Base-by-base conservation (phyloP, 2,888 invertebrate species). In the Euplexia lucipara region DNA sequence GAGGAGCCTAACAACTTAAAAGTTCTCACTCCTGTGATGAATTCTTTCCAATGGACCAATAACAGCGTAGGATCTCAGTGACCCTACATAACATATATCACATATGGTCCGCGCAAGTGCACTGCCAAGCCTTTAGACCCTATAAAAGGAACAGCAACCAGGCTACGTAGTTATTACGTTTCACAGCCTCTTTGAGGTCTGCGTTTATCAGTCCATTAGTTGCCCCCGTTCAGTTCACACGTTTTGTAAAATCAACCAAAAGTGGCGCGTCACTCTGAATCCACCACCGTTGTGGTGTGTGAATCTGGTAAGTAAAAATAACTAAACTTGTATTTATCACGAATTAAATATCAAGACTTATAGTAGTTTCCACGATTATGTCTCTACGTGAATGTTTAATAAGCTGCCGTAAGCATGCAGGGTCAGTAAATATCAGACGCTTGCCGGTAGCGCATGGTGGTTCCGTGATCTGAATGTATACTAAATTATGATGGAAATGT, bases 331-430 rank as follows among this genome's bases (percentile, higher is more conserved):
- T 16, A 37, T 20, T n/a, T 42, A 30, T 63, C 39, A 16, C 8
- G 7, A 48, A 70, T 16, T 37, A 45, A 42, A 44, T 12, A 39
- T 49, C 3, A 52, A 45, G n/a, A 52, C 22, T 30, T 22, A 12
- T 58, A 49, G 39, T 67, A 56, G 58, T 56, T 61, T 20, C 52
- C 75, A 81, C 57, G 14, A 73, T 72, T 66, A 32, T 34, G 48
- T 91, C 92, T 92, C 79, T 93, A 91, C 85, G 83, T 93, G 75
- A 90, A 92, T 91, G 79, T 86, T 89, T 88, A 83, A 91, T 86
- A 77, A 16, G 34, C 42, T 9, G 47, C 54, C 63, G 74, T 58
- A 53, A 47, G 47, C 52, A 14, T 54, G 34, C 49, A 63, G 22
- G 54, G 16, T 34, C 68, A 86, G 84, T 84, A 65, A 75, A 62